phyloP scores from a whole-genome alignment of 2,113 vertebrate genomes.

The Morone saxatilis region DNA sequence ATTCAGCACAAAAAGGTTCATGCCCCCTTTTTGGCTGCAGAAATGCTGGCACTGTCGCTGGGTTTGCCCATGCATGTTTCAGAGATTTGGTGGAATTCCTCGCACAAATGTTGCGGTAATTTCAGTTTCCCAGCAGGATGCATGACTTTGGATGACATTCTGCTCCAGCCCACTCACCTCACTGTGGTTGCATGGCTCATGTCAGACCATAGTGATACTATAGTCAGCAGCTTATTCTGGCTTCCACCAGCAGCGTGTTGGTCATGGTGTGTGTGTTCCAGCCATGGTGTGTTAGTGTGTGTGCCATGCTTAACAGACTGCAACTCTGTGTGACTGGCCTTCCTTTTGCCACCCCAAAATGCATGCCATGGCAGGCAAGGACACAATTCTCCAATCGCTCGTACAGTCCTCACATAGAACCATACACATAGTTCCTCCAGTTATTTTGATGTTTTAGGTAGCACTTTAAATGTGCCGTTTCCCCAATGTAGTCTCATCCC shows the following conservation, averaged over 20 bases:
- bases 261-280: constrained; percentile 70
- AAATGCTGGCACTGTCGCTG: constrained; percentile 9
- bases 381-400: constrained; percentile 14
- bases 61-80: constrained; percentile 32
- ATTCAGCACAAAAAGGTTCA: constrained; percentile 24
- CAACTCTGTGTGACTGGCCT: constrained; percentile 69
- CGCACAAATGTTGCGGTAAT: constrained; percentile 50
- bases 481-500: too few relatives aligned
- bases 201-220: constrained; percentile 62
- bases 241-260: constrained; percentile 63
- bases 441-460: neutral
- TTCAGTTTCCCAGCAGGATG: constrained; percentile 62
- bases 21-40: constrained; percentile 11
- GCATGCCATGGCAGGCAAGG: constrained; percentile 39
- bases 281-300: constrained; percentile 61
- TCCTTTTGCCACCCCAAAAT: constrained; percentile 50
- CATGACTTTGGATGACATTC: constrained; percentile 76
- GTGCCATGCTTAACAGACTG: constrained; percentile 74
- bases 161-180: constrained; percentile 65
- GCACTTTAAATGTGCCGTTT: neutral
- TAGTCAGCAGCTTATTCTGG: constrained; percentile 77
- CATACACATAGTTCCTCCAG: neutral
- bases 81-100: constrained; percentile 48
- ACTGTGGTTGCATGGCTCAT: constrained; percentile 46
- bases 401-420: neutral